Conservation (phyloP, 2,797 vertebrate species). For the Macroramphosus scolopax region DNA sequence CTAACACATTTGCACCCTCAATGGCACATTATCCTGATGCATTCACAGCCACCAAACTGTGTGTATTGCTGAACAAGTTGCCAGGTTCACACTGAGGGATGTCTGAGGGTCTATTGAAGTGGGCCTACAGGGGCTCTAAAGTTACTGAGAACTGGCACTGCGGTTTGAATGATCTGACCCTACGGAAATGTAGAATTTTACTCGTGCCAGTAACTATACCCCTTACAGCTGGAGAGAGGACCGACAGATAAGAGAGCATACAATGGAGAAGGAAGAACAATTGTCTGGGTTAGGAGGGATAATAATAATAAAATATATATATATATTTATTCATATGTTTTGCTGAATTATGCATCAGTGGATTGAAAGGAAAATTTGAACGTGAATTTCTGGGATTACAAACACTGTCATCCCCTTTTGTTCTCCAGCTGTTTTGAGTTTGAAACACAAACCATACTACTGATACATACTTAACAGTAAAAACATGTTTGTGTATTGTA, state of each 20-base stretch:
- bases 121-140: conserved; percentile 66
- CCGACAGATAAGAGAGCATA: conserved; percentile 21
- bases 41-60: conserved; percentile 42
- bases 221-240: conserved; percentile 55
- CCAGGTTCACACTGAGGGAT: conserved; percentile 56
- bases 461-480: no score
- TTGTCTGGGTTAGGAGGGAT: no score
- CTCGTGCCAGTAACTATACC: conserved; percentile 72
- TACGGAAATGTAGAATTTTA: conserved; percentile 75
- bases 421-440: no score
- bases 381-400: no score
- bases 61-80: conserved; percentile 59
- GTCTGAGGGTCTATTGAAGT: conserved; percentile 55
- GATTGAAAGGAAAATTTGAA: no score
- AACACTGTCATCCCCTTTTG: no score
- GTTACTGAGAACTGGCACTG: conserved; percentile 72
- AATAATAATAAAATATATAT: no score
- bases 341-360: background rate
- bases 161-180: conserved; percentile 73
- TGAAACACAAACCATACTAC: no score
- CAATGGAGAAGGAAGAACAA: conserved; percentile 22
- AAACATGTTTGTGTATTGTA: no score
- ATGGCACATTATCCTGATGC: conserved; percentile 58
- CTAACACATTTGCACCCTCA: conserved; percentile 56
- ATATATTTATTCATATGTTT: background rate